Conservation (phyloP, 2,113 vertebrate species). For the Cebus imitator region DNA sequence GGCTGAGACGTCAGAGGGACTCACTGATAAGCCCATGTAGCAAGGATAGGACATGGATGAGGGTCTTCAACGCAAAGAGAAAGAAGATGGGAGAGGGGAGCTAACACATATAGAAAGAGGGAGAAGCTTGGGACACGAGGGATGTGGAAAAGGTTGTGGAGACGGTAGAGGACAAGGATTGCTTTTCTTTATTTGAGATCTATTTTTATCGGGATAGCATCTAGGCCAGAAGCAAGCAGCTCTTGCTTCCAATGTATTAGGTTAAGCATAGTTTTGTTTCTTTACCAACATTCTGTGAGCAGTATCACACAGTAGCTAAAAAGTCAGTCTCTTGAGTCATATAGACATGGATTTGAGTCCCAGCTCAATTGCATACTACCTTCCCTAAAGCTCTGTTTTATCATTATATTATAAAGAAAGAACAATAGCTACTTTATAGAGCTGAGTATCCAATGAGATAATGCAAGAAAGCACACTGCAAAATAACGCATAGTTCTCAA, state of each 20-base stretch:
- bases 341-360: neutral
- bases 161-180: accelerated
- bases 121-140: accelerated
- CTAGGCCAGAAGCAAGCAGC: neutral
- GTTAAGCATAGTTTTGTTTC: neutral
- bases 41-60: neutral
- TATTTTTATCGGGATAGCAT: neutral
- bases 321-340: neutral
- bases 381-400: neutral
- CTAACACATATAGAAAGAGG: neutral
- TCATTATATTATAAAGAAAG: neutral
- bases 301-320: neutral
- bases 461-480: neutral
- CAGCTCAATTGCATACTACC: neutral
- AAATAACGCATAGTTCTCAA: neutral
- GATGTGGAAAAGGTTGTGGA: accelerated
- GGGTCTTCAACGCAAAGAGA: neutral
- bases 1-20: neutral
- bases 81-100: neutral
- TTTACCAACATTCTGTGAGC: neutral
- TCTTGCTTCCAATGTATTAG: too few relatives aligned
- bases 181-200: neutral
- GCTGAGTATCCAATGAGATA: neutral
- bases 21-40: too few relatives aligned
- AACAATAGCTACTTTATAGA: neutral